Base-by-base conservation (phyloP, 2,113 vertebrate genomes). In the Hippocampus barbouri region DNA sequence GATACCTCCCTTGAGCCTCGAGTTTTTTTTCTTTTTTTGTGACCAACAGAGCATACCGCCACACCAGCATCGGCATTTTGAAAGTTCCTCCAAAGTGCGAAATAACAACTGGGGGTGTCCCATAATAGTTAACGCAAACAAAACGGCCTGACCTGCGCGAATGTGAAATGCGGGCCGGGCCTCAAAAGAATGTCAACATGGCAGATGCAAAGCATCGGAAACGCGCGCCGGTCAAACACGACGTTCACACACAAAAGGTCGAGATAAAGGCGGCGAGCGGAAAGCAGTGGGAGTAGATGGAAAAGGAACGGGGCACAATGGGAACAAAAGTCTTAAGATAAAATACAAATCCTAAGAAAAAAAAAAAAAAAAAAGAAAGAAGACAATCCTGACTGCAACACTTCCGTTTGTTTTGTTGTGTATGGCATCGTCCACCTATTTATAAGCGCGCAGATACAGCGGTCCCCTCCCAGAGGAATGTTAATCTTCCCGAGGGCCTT, bases 31-130 rank as follows among this genome's bases (percentile, higher is more conserved):
- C 25, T 25, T 10, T 20, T 63, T 76, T 72, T 77, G 14, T 14
- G 38, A 65, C n/a, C 62, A 79, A 69, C 68, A 27, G 69, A 82
- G 73, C 85, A 80, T 76, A 80, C 53, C 34, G 34, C 34, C 75
- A 53, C 71, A 61, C 62, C 8, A 66, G 73, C 69, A 56, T 40
- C 85, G 78, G 75, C 81, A 75, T 87, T 86, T 83, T 76, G 73
- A 80, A 81, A 79, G 79, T 87, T 82, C 77, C 77, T 85, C 75
- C 77, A 86, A 86, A 86, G 86, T 86, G 84, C 74, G 81, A 90
- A 89, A 89, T 83, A 91, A 89, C 89, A 90, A 89, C 85, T 86
- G 88, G 83, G 79, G 86, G 85, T 85, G 76, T 86, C 82, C 80
- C 73, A 80, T 87, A 80, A 90, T 89, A 88, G 85, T 79, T 49